A percentile compares a stretch with the other conserved stretches of the same genome.
Evolutionary conservation across 1,140 invertebrate species (phyloP).

Genomic region (Tetragonula clypearis): DNA sequence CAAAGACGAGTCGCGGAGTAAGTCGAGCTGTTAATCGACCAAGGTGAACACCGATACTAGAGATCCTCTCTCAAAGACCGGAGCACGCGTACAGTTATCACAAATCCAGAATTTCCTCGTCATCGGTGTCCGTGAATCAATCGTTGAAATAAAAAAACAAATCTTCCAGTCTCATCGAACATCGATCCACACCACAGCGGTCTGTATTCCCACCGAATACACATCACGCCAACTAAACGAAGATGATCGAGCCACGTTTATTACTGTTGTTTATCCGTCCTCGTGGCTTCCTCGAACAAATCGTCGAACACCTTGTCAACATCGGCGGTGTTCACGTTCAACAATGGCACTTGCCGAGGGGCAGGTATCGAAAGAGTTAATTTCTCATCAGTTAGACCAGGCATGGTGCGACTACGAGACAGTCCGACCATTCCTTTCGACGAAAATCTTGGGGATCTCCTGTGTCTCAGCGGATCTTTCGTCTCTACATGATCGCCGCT

Average conservation of each 20-base stretch:
- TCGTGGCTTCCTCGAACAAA: conserved; percentile 83
- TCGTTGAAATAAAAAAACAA: background rate
- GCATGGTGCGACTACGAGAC: conserved; percentile 88
- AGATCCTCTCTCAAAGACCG: background rate
- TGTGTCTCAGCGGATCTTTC: conserved; percentile 54
- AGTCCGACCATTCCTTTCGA: conserved; percentile 75
- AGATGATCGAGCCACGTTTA: conserved; percentile 12
- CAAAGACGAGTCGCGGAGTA: background rate
- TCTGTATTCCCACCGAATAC: background rate
- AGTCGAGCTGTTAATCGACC: background rate
- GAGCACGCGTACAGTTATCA: background rate
- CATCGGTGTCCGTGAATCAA: background rate
- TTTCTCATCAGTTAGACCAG: conserved; percentile 85
- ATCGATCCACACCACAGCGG: background rate
- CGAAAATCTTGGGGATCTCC: conserved; percentile 49
- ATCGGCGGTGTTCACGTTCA: conserved; percentile 84
- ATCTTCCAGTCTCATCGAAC: background rate
- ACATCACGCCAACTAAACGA: background rate
- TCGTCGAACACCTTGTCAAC: conserved; percentile 90
- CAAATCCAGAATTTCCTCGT: background rate
- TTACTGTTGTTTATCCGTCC: conserved; percentile 68
- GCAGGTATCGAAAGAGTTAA: conserved; percentile 69
- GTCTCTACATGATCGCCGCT: conserved; percentile 45
- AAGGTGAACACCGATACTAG: background rate
- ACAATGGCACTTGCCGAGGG: conserved; percentile 25